Evolutionary conservation across 2,113 vertebrate species (phyloP), one percentile per base, ranked within the genome.

Genomic region (Sceloporus undulatus): DNA sequence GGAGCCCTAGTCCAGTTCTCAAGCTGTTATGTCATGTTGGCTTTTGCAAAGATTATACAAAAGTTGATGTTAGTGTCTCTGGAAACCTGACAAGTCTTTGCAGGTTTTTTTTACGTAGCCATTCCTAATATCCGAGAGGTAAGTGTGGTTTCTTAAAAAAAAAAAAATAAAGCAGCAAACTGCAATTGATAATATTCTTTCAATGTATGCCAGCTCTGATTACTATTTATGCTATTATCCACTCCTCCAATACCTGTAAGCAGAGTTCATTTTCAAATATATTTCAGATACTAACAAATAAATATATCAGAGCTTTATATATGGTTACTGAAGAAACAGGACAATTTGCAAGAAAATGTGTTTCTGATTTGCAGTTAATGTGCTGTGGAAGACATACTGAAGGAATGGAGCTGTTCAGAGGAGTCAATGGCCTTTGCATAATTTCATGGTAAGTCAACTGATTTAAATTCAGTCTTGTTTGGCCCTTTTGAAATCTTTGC

Each of bases 271-370:
- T 71, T 71, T 54, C 40, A 71, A 71, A 59, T 18, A 52, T 59
- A 34, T 68, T 82, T 42, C 19, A 66, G 21, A 6, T 9, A 34
- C 79, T 42, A 40, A 65, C 18, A 70, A 48, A 71, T 9, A 52
- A 29, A 70, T 7, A 71, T 27, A n/a, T 29, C 65, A 52, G 82
- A 84, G 48, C 9, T n/a, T 27, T 56, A 71, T 71, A 25, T 56
- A 56, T 56, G 8, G n/a, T 56, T 56, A 79, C 52, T 19, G 65
- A 79, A 86, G 70, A 79, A 29, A 86, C 85, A 71, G 85, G 68
- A 70, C 76, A 34, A 54, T 78, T 79, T 54, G 25, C n/a, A 38
- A 79, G 76, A 56, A 86, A 86, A 79, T 86, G 71, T 86, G 65
- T 70, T 86, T 71, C 65, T 79, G 65, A 40, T 71, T 68, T 23